Conservation (phyloP, 2,888 invertebrate genomes). For the Omphaloscelis lunosa region DNA sequence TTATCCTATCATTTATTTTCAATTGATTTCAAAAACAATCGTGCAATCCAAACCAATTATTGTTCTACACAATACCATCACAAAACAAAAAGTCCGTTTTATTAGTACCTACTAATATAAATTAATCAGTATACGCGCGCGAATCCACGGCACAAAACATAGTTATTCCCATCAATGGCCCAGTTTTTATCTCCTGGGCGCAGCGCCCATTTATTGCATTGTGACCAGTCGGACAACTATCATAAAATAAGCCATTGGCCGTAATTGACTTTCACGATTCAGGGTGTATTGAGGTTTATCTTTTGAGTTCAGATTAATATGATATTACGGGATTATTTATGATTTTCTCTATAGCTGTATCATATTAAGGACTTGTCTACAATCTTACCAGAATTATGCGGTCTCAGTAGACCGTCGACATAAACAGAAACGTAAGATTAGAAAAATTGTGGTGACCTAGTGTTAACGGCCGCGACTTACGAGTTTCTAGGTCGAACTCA, state of each 20-base stretch:
- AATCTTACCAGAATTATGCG: too few species aligned
- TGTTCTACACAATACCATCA: background rate
- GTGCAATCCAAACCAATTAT: too few species aligned
- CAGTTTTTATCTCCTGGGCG: constrained; percentile 51
- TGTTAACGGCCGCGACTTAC: too few species aligned
- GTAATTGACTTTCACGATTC: constrained; percentile 44
- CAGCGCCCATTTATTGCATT: constrained; percentile 56
- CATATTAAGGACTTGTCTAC: too few species aligned
- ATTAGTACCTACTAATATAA: background rate
- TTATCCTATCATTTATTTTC: background rate
- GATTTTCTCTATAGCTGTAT: too few species aligned
- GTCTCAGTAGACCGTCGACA: too few species aligned
- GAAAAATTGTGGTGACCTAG: too few species aligned
- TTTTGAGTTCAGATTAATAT: background rate
- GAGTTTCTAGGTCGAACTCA: too few species aligned
- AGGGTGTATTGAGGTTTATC: constrained; percentile 12
- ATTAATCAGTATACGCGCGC: constrained; percentile 10
- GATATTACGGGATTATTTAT: constrained; percentile 1
- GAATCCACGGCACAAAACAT: constrained; percentile 13
- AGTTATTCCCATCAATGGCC: constrained; percentile 28
- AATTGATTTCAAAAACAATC: background rate
- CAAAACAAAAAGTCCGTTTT: background rate
- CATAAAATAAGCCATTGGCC: constrained; percentile 41
- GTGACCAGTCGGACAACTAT: constrained; percentile 7
- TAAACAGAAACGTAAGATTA: background rate